Evolutionary conservation across 2,797 vertebrate genomes (phyloP).

Genomic region (Lepidocolaptes lacrymiger): DNA sequence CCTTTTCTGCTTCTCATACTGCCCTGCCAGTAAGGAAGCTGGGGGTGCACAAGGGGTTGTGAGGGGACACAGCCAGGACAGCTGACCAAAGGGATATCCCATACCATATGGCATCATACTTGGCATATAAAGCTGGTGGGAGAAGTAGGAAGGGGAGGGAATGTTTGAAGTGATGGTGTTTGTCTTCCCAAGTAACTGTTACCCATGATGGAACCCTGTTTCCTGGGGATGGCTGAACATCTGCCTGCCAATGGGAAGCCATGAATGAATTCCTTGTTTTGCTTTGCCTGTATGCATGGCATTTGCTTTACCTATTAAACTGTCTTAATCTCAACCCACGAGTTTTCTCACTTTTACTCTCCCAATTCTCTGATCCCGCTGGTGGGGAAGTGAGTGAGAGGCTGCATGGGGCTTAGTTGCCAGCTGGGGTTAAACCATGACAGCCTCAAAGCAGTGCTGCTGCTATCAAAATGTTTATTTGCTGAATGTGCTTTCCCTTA

Average conservation of each 20-base stretch:
- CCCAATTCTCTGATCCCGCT: neutral
- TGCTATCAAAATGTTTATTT: neutral
- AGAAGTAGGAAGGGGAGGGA: neutral
- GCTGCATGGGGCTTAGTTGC: neutral
- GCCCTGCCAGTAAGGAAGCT: rapidly evolving
- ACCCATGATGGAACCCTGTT: neutral
- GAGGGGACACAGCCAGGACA: neutral
- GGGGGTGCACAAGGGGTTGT: neutral
- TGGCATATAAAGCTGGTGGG: neutral
- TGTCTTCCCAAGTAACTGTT: neutral
- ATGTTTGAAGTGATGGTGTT: neutral
- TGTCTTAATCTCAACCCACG: neutral
- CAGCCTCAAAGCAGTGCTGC: neutral
- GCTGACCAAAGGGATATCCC: neutral
- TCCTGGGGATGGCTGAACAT: neutral
- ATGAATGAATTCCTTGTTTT: neutral
- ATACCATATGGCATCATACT: neutral
- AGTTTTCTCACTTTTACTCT: neutral
- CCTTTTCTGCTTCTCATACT: neutral
- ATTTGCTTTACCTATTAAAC: neutral
- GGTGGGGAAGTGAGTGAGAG: rapidly evolving
- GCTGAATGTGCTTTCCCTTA: neutral
- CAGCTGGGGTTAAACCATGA: neutral
- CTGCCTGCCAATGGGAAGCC: neutral
- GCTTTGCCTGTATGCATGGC: neutral